Conservation (phyloP, 1,140 invertebrate genomes). For the Platyscapa corneri region DNA sequence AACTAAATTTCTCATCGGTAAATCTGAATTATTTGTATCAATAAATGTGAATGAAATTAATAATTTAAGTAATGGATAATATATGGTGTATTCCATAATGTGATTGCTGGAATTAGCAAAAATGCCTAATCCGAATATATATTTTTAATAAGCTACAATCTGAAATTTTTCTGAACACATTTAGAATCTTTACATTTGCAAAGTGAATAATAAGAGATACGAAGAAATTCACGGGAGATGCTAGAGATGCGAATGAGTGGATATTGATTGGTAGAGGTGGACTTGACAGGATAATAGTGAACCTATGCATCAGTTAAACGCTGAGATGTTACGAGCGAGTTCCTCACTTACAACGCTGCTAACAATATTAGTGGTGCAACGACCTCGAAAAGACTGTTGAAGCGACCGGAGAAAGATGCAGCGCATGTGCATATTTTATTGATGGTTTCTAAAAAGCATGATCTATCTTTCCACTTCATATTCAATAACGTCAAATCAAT, state of each 20-base stretch:
- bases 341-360: not conserved
- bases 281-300: constrained; percentile 52
- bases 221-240: not conserved
- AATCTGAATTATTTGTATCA: too few relatives aligned
- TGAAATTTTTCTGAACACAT: too few relatives aligned
- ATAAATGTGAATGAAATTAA: too few relatives aligned
- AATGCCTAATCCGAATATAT: not conserved
- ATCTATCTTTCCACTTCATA: not conserved
- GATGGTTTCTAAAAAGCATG: not conserved
- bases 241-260: constrained; percentile 40
- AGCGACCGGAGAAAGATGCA: not conserved
- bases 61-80: not conserved
- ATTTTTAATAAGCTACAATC: not conserved
- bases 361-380: constrained; percentile 10
- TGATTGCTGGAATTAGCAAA: not conserved
- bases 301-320: constrained; percentile 42
- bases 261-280: constrained; percentile 58
- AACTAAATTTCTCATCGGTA: too few relatives aligned
- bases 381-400: not conserved
- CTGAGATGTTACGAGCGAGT: constrained; percentile 42
- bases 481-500: not conserved
- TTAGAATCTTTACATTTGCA: too few relatives aligned
- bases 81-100: not conserved
- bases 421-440: not conserved
- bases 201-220: not conserved